These are phyloP conservation scores for Aegypius monachus DNA, from an alignment of 2,113 vertebrate species.

Conservation along the genomic window DNA sequence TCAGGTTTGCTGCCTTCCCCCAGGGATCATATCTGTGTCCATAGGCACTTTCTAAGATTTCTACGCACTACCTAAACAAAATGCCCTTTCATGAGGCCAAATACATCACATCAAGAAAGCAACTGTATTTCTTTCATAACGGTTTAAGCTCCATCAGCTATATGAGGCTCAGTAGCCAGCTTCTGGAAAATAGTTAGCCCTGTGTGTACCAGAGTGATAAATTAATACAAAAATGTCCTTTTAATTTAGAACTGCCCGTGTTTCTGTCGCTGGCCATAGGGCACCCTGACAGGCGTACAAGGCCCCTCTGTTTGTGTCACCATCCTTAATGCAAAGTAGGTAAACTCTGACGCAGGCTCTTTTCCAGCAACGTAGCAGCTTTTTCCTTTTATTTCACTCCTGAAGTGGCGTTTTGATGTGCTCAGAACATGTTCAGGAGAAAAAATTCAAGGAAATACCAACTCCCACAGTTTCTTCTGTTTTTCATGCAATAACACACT, in stretches of 20 bases:
- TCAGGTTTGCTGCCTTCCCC: conserved; percentile 22
- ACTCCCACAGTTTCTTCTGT: background rate
- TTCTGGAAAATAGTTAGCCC: conserved; percentile 50
- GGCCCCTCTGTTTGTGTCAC: conserved; percentile 43
- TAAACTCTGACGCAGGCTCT: conserved; percentile 2
- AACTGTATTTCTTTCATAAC: conserved; percentile 55
- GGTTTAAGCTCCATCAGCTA: background rate
- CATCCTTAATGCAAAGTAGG: background rate
- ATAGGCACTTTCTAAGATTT: conserved; percentile 50
- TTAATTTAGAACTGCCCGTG: background rate
- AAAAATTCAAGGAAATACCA: background rate
- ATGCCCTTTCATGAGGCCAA: conserved; percentile 52
- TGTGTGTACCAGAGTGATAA: conserved; percentile 19
- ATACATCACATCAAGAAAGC: conserved; percentile 22
- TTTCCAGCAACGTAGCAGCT: background rate
- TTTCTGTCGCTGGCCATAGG: background rate
- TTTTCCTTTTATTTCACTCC: background rate
- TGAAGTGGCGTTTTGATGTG: background rate
- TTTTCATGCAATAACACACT: background rate
- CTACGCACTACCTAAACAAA: conserved; percentile 32
- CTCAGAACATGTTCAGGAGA: background rate
- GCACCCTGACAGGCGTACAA: conserved; percentile 3
- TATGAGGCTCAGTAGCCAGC: background rate
- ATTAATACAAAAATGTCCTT: conserved; percentile 56
- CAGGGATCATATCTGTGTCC: background rate